Conservation (phyloP, 2,797 vertebrate species). For the Sciaenops ocellatus region DNA sequence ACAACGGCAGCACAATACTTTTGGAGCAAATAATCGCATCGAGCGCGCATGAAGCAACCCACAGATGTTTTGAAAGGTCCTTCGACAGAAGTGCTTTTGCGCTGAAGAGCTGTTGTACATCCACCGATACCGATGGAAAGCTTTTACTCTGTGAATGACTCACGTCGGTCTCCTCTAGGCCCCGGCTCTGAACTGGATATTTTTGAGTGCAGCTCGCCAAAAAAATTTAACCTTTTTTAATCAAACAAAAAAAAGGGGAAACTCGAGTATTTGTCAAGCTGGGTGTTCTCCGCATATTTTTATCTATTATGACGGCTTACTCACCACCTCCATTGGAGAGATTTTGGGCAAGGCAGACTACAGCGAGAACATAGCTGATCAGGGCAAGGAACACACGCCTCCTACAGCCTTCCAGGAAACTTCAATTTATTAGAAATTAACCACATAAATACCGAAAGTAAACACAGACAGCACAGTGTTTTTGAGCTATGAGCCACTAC, state of each 20-base stretch:
- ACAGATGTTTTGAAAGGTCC: slow-evolving; percentile 37
- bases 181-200: background rate
- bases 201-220: slow-evolving; percentile 5
- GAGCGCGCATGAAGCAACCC: slow-evolving; percentile 27
- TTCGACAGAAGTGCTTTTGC: slow-evolving; percentile 24
- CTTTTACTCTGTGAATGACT: background rate
- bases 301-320: background rate
- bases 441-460: slow-evolving; percentile 8
- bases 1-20: background rate
- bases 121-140: background rate
- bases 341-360: background rate
- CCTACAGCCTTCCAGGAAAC: slow-evolving; percentile 15
- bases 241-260: background rate
- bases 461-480: background rate
- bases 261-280: background rate
- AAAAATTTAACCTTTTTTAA: background rate
- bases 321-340: background rate
- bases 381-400: background rate
- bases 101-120: background rate
- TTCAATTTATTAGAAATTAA: slow-evolving; percentile 21
- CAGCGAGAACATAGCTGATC: background rate
- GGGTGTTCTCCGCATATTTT: background rate
- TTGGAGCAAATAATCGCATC: slow-evolving; percentile 27
- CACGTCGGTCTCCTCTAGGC: background rate
- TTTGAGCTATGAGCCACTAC: background rate